Evolutionary conservation across 2,113 vertebrate genomes (phyloP), one percentile per base, ranked within the genome.

Genomic region (Deroptyus accipitrinus): DNA sequence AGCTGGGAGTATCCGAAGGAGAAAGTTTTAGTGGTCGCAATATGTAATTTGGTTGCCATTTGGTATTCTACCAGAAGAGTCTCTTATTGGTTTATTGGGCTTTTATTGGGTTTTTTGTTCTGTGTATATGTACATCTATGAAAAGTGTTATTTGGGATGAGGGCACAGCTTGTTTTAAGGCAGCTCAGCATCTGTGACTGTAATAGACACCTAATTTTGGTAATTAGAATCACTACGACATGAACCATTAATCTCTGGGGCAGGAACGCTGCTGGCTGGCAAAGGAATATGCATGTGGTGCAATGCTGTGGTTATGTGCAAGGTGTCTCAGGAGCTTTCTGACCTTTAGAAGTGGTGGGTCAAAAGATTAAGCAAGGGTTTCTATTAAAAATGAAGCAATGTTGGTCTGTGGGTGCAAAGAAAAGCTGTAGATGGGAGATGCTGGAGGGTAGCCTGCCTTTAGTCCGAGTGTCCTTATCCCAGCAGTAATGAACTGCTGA

Each of bases 291-390:
- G 76, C 39, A 15, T 0, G 10, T 2, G 7, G 22, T 13, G 68
- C 64, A 17, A 0, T 1, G 13, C 17, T 42, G 57, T 5, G 9
- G 46, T 9, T 1, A 2, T 5, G n/a, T 11, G 30, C 1, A 5
- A 22, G 84, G 30, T 14, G 28, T n/a, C 52, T 66, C 44, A 19
- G 55, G 68, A 54, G 63, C 84, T 63, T 86, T 54, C 54, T 68
- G 76, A 33, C n/a, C 52, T 86, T 87, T 22, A n/a, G 13, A 30
- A 87, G n/a, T 0, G 9, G 28, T 27, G 11, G 31, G 24, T 48
- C 23, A 51, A 76, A 77, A 48, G 6, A 55, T 28, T 31, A 46
- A 49, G 12, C 8, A 10, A 15, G 17, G 4, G 27, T 88, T 88
- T 61, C 19, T 42, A 5, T 73, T 64, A 9, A 54, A 52, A 84